phyloP scores from a whole-genome alignment of 2,113 vertebrate genomes.

The Lepus europaeus region DNA sequence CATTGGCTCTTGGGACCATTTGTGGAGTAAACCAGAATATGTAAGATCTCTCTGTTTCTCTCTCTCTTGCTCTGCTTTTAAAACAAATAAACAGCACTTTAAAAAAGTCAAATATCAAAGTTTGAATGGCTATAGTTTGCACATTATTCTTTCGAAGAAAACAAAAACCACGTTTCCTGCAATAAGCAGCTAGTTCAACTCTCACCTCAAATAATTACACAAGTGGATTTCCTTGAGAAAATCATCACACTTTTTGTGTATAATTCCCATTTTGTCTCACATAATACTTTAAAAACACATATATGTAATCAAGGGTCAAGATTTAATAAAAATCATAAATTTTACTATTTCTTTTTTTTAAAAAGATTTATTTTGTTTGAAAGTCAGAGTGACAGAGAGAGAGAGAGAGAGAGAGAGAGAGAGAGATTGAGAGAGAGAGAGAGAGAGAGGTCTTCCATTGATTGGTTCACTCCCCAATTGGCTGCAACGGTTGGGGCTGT shows the following conservation, averaged over 20 bases:
- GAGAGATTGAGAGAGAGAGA: too few species aligned
- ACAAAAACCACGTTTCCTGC: background rate
- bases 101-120: background rate
- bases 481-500: too few species aligned
- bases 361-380: too few species aligned
- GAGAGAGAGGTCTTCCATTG: too few species aligned
- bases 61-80: too few species aligned
- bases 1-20: too few species aligned
- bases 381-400: too few species aligned
- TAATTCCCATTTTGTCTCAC: background rate
- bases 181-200: background rate
- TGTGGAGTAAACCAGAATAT: too few species aligned
- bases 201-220: background rate
- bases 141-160: background rate
- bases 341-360: background rate
- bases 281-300: background rate
- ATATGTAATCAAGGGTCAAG: background rate
- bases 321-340: background rate
- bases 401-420: too few species aligned
- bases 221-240: background rate
- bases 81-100: too few species aligned
- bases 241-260: background rate
- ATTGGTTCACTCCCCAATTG: too few species aligned
- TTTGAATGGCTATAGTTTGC: conserved; percentile 25
- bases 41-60: too few species aligned